Evolutionary conservation across 1,140 invertebrate genomes (phyloP).

Genomic region (Brachionus manjavacas): DNA sequence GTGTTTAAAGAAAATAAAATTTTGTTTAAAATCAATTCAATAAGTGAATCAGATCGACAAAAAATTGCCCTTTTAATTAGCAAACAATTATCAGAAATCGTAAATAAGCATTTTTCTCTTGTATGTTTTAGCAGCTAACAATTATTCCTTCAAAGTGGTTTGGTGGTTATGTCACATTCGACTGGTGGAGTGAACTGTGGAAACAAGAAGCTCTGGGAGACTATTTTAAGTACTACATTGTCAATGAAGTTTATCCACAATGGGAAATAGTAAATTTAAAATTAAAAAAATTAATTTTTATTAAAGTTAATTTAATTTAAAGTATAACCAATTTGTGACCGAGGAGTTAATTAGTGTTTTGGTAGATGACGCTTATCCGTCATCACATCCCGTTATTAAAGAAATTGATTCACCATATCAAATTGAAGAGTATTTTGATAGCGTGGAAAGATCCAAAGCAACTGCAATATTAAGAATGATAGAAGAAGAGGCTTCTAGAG

Average conservation of each 20-base stretch:
- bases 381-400: conserved; percentile 35
- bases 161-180: conserved; percentile 20
- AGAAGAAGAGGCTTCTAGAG: conserved; percentile 5
- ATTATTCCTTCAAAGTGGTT: background rate
- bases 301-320: background rate
- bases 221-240: conserved; percentile 17
- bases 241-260: background rate
- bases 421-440: conserved; percentile 40
- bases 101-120: background rate
- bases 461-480: conserved; percentile 36
- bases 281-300: no score
- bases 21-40: background rate
- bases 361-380: conserved; percentile 9
- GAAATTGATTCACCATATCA: background rate
- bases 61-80: conserved; percentile 29
- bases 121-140: background rate
- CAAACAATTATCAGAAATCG: conserved; percentile 35
- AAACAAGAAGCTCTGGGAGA: conserved; percentile 32
- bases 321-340: conserved; percentile 27
- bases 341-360: background rate
- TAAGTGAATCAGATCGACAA: conserved; percentile 29
- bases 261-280: conserved; percentile 28
- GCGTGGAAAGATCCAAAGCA: conserved; percentile 28
- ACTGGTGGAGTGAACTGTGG: conserved; percentile 42
- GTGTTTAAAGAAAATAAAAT: conserved; percentile 25